Conservation (phyloP, 1,140 invertebrate species). For the Anoplophora glabripennis region DNA sequence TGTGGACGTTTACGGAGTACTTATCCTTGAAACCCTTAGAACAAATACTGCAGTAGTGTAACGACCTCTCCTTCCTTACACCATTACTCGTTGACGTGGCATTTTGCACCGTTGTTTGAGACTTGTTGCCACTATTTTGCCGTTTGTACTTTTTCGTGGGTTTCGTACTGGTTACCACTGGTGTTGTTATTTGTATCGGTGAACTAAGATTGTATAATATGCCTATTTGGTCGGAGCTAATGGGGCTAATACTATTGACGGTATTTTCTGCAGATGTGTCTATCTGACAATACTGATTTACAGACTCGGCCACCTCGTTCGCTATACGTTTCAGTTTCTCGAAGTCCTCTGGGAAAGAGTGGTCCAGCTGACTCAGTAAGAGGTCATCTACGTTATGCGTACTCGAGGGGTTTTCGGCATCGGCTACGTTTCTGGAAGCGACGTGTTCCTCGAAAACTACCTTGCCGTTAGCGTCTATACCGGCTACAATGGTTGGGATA, state of each 20-base stretch:
- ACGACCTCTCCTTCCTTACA: conserved; percentile 74
- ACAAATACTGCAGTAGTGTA: conserved; percentile 89
- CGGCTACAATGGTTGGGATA: conserved; percentile 48
- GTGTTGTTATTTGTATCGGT: conserved; percentile 39
- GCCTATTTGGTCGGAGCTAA: conserved; percentile 50
- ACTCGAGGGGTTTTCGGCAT: conserved; percentile 55
- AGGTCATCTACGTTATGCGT: conserved; percentile 70
- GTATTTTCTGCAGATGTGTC: conserved; percentile 54
- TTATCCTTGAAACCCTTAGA: conserved; percentile 92
- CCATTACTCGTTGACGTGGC: conserved; percentile 56
- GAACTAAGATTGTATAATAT: conserved; percentile 42
- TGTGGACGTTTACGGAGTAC: conserved; percentile 90
- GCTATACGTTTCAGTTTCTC: conserved; percentile 73
- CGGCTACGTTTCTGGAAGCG: conserved; percentile 45
- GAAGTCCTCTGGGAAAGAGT: conserved; percentile 66
- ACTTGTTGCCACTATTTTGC: conserved; percentile 44
- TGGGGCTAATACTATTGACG: conserved; percentile 54
- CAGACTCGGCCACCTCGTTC: conserved; percentile 68
- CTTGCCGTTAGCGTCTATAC: conserved; percentile 51
- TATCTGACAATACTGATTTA: conserved; percentile 67
- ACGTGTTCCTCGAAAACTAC: conserved; percentile 47
- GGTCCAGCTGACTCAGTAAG: conserved; percentile 66
- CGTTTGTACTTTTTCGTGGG: conserved; percentile 54
- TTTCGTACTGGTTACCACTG: conserved; percentile 57
- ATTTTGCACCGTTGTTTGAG: conserved; percentile 45